Evolutionary conservation across 2,888 invertebrate genomes (phyloP).

Genomic region (Thereva unica): DNA sequence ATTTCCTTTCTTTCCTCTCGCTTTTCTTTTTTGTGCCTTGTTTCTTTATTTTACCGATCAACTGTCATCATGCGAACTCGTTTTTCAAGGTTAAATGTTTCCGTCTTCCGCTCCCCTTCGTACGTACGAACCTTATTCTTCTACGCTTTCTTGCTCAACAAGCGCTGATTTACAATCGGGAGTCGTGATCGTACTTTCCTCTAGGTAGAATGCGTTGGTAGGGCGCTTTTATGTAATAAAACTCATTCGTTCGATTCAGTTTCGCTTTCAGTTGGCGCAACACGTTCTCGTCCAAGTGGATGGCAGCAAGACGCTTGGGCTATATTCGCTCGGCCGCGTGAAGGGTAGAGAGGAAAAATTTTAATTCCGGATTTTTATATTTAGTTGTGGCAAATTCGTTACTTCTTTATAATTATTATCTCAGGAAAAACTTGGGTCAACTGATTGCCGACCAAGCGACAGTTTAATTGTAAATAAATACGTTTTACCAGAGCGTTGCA

Average conservation of each 20-base stretch:
- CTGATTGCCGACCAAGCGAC: no score
- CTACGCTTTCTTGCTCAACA: conserved; percentile 28
- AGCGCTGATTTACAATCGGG: conserved; percentile 29
- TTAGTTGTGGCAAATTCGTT: no score
- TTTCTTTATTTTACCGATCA: conserved; percentile 33
- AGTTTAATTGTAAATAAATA: no score
- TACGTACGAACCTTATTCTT: conserved; percentile 13
- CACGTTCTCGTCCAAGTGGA: background rate
- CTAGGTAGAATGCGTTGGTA: conserved; percentile 30
- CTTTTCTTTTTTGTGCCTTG: conserved; percentile 22
- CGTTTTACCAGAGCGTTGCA: no score
- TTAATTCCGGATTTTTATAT: no score
- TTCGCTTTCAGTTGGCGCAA: conserved; percentile 23
- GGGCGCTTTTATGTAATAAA: conserved; percentile 30
- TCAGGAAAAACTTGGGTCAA: no score
- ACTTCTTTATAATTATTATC: no score
- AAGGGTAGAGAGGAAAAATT: no score
- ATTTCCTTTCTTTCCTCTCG: conserved; percentile 25
- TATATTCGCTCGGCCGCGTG: no score
- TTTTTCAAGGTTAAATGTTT: conserved; percentile 41
- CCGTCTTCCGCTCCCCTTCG: conserved; percentile 9
- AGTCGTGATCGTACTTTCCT: conserved; percentile 30
- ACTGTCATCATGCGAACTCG: conserved; percentile 41
- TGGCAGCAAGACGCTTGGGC: no score
- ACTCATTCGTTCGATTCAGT: conserved; percentile 6